Base-by-base conservation (phyloP, 1,140 invertebrate genomes). In the Aphidius gifuensis region DNA sequence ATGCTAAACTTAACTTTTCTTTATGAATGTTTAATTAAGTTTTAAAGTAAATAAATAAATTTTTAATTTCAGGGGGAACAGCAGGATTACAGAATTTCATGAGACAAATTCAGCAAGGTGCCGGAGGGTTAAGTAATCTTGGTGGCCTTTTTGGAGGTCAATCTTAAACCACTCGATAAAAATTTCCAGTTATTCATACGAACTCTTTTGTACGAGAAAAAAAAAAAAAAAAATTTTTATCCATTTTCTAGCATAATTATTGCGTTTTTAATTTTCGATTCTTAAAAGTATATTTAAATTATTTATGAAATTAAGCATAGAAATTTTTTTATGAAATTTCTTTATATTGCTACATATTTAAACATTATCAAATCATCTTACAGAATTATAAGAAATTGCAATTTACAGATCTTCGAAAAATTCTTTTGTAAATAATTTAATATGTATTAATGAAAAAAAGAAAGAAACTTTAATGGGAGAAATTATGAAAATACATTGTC, bases 81-180 rank as follows among this genome's bases (percentile, higher is more conserved):
- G 87, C 90, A 53, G 97, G 97, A 8, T 82, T 99, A 4, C 95
- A 99, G 76, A 98, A 92, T 76, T 98, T 99, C 91, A 98, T 99
- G 95, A 85, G 92, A 69, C 97, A 99, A 78, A 82, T 99, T 67
- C 96, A 98, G 79, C 93, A 96, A 76, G 93, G 93, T 9, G 86
- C 90, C 4, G 90, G 90, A 68, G 88, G 87, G 44, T 69, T 86
- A 54, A 86, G 86, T n/a, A 92, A 90, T 79, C 82, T 93, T 69
- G 92, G 93, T 89, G 87, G 90, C 64, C 89, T 90, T 58, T 83
- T 85, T 64, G 84, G 84, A 61, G 82, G 83, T 45, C 83, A 84
- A 62, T 80, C 79, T 62, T 80, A 69, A 79, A 66, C 70, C 9
- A 47, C 6, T 58, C 21, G n/a, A 54, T 49, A 16, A 39, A 53